phyloP scores from a whole-genome alignment of 2,797 vertebrate species.

The Bovichtus variegatus region DNA sequence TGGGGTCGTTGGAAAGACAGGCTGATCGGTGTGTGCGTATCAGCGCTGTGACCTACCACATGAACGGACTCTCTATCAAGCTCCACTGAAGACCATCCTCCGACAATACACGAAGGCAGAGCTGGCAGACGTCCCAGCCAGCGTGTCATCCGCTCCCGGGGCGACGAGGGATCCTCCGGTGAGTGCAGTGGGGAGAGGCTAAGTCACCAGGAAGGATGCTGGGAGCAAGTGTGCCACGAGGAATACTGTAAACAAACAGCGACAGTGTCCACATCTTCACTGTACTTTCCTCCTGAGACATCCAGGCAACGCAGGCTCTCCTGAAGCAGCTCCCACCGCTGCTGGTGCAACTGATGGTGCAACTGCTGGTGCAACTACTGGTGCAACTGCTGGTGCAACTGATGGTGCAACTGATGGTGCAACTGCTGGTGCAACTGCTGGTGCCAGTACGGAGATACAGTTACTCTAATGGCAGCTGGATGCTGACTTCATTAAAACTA shows the following conservation, averaged over 20 bases:
- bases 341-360: background rate
- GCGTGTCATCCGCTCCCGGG: slow-evolving; percentile 51
- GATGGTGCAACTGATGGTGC: background rate
- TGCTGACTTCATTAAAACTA: slow-evolving; percentile 24
- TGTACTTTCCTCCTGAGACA: slow-evolving; percentile 13
- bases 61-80: slow-evolving; percentile 47
- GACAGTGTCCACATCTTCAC: slow-evolving; percentile 4
- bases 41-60: slow-evolving; percentile 39
- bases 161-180: slow-evolving; percentile 61
- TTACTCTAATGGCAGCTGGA: background rate
- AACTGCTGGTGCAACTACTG: background rate
- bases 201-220: slow-evolving; percentile 45
- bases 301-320: background rate
- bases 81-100: slow-evolving; percentile 36
- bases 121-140: slow-evolving; percentile 44
- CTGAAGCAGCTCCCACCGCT: background rate
- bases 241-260: slow-evolving; percentile 37
- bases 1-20: slow-evolving; percentile 43
- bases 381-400: background rate
- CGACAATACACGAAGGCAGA: slow-evolving; percentile 43
- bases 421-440: background rate
- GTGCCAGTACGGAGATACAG: background rate
- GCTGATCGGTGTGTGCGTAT: slow-evolving; percentile 46
- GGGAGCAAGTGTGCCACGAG: slow-evolving; percentile 22
- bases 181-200: slow-evolving; percentile 26